Base-by-base conservation (phyloP, 2,113 vertebrate genomes). In the Oreochromis aureus region DNA sequence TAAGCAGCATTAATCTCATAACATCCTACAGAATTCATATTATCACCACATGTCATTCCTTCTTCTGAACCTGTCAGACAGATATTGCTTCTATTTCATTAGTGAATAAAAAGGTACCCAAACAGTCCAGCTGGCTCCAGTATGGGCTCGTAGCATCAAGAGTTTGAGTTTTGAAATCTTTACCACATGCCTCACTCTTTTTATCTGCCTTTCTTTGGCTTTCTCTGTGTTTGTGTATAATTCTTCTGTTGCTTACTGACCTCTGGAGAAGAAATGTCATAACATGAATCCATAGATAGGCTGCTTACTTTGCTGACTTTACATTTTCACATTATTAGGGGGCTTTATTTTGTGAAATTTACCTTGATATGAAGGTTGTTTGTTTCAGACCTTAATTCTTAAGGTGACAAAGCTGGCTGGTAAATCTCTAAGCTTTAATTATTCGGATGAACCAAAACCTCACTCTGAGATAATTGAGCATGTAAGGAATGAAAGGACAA, bases 1-100 rank as follows among this genome's bases (percentile, higher is more conserved):
- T 88, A 89, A 90, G 2, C 41, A 84, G 79, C 84, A 91, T 86
- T 92, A 90, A 93, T 90, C 85, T 93, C 61, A 90, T 73, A 63
- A 80, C 83, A 51, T 89, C 88, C 81, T 53, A 53, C 78, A 89
- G 79, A 84, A 87, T 80, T 90, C 46, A 78, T 82, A 89, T 93
- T 81, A 92, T 81, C 19, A 36, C 81, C 80, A 82, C 80, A 86
- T 87, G 89, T 82, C 86, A 54, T 48, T 87, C 85, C 58, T 32
- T 87, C 79, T 86, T 56, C 84, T 86, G 54, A 73, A 56, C 39
- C 87, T 56, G 54, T 16, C 79, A 83, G 24, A 48, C 48, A 69
- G 56, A 85, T 86, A 88, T 86, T 55, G 53, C 63, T 80, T 88
- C n/a, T 84, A 44, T 34, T 82, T 92, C 69, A 78, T 81, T 79